phyloP scores from a whole-genome alignment of 2,113 vertebrate species.

The Crocuta crocuta region DNA sequence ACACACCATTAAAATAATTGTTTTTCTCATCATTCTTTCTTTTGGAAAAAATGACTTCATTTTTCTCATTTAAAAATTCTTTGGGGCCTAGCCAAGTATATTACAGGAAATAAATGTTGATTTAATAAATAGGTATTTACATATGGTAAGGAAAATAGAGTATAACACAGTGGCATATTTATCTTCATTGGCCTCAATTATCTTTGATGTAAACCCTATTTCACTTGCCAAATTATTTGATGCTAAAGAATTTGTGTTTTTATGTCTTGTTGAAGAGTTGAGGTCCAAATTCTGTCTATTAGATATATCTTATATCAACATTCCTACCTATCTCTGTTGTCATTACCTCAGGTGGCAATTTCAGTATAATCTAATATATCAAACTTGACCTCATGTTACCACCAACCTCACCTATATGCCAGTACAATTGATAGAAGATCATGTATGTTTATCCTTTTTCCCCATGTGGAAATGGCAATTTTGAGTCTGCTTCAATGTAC shows the following conservation, averaged over 20 bases:
- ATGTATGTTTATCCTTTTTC: background rate
- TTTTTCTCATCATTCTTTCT: background rate
- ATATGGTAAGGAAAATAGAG: slow-evolving; percentile 15
- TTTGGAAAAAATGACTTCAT: slow-evolving; percentile 15
- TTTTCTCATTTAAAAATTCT: slow-evolving; percentile 37
- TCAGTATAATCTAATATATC: background rate
- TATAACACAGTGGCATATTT: background rate
- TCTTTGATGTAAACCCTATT: background rate
- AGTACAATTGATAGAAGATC: background rate
- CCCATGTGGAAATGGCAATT: background rate
- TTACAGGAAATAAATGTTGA: slow-evolving; percentile 50
- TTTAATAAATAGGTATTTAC: slow-evolving; percentile 45
- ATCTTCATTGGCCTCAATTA: slow-evolving; percentile 36
- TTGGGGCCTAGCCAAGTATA: background rate
- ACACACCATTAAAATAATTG: background rate
- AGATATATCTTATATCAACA: background rate
- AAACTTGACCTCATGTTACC: background rate
- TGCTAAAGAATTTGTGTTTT: background rate
- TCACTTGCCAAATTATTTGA: slow-evolving; percentile 41
- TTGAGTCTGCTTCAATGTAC: background rate
- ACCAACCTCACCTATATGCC: background rate
- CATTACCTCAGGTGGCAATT: background rate
- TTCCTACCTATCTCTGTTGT: background rate
- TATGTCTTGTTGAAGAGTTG: background rate
- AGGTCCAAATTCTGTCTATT: background rate